A percentile compares a stretch with the other conserved stretches of the same genome.
Evolutionary conservation across 2,113 vertebrate genomes (phyloP).

Genomic region (Neolamprologus longior): DNA sequence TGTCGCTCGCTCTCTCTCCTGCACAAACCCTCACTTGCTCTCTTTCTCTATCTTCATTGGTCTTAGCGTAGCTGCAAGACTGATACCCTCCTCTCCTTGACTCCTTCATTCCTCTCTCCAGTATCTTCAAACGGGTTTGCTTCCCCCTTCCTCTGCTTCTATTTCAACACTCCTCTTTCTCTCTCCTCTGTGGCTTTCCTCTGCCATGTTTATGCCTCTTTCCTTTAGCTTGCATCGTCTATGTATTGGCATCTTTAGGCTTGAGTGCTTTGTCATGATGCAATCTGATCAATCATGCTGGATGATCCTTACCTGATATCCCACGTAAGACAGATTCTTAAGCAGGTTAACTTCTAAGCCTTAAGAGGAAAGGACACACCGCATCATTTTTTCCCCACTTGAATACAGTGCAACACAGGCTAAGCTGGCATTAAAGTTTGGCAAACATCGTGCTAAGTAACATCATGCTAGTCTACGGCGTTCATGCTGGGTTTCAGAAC

Average conservation of each 20-base stretch:
- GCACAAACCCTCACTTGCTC: conserved; percentile 53
- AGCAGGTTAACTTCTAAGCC: conserved; percentile 57
- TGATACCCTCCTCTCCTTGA: conserved; percentile 80
- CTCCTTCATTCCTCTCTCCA: conserved; percentile 63
- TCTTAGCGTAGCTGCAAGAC: conserved; percentile 67
- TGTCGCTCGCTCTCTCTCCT: conserved; percentile 20
- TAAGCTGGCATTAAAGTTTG: conserved; percentile 43
- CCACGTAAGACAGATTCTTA: conserved; percentile 45
- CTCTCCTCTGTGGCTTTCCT: background rate
- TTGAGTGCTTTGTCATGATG: conserved; percentile 50
- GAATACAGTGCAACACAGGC: conserved; percentile 2
- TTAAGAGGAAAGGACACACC: conserved; percentile 43
- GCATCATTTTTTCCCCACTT: conserved; percentile 11
- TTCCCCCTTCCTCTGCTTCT: background rate
- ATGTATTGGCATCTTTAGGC: conserved; percentile 19
- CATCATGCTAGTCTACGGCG: background rate
- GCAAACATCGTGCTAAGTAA: conserved; percentile 9
- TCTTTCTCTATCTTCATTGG: conserved; percentile 20
- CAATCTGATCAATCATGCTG: conserved; percentile 57
- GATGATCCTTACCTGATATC: conserved; percentile 61
- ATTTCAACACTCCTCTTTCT: background rate
- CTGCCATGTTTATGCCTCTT: background rate
- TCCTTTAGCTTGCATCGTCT: background rate
- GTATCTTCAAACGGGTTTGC: background rate
- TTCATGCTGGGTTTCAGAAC: background rate